These are phyloP conservation scores for Catharus bicknelli DNA, from an alignment of 2,113 vertebrate genomes.

Conservation along the genomic window DNA sequence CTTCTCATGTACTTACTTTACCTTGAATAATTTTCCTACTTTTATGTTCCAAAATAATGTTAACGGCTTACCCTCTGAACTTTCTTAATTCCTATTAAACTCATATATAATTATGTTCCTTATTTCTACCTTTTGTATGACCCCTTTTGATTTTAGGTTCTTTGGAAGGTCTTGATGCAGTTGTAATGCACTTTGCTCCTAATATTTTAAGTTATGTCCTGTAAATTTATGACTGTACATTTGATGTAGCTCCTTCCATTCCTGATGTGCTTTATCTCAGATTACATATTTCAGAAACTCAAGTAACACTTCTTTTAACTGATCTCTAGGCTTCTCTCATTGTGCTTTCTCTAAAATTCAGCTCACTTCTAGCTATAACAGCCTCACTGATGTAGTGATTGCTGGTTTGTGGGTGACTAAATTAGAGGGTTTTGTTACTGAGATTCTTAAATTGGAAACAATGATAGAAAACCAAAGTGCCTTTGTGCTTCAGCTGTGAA, in stretches of 20 bases:
- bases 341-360: neutral
- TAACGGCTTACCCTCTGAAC: neutral
- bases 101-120: neutral
- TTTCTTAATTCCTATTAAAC: neutral
- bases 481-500: neutral
- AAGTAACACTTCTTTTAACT: neutral
- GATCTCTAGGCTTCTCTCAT: neutral
- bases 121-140: neutral
- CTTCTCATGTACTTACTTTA: neutral
- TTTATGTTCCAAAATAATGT: neutral
- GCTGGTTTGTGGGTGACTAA: slow-evolving; percentile 35
- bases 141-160: neutral
- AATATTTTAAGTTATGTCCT: neutral
- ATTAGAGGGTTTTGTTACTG: slow-evolving; percentile 43
- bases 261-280: neutral
- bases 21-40: neutral
- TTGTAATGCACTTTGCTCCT: neutral
- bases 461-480: slow-evolving; percentile 23
- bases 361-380: neutral
- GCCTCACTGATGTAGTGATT: neutral
- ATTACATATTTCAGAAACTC: neutral
- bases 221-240: neutral
- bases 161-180: neutral
- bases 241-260: neutral
- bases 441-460: slow-evolving; percentile 43